Evolutionary conservation across 2,888 invertebrate species (phyloP).

Genomic region (Creontiades dilutus): DNA sequence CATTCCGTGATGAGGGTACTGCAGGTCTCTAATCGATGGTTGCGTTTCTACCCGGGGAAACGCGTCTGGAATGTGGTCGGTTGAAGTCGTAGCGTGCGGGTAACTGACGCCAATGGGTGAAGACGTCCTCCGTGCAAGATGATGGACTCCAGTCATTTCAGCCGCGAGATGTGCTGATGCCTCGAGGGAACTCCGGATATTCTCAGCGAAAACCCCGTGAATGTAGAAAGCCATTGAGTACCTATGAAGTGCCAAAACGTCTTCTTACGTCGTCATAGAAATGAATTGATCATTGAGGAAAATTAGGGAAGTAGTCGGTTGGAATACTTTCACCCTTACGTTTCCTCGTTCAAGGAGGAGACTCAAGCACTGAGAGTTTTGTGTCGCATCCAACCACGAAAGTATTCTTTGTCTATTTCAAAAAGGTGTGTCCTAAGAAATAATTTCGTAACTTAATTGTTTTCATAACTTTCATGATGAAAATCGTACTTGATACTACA

Average conservation of each 20-base stretch:
- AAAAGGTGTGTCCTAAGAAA: too few relatives aligned
- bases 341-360: too few relatives aligned
- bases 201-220: neutral
- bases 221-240: neutral
- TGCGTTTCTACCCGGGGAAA: neutral
- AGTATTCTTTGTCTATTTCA: too few relatives aligned
- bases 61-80: neutral
- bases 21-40: neutral
- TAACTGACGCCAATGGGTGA: neutral
- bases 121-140: neutral
- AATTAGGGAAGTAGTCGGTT: neutral
- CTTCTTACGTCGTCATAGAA: slow-evolving; percentile 6
- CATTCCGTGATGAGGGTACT: slow-evolving; percentile 18
- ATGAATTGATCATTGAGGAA: neutral
- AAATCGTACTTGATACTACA: too few relatives aligned
- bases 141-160: slow-evolving; percentile 4
- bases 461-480: too few relatives aligned
- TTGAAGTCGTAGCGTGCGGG: neutral
- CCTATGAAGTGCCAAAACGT: neutral
- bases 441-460: too few relatives aligned
- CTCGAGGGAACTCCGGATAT: neutral
- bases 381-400: too few relatives aligned
- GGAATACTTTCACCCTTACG: too few relatives aligned
- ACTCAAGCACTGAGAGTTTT: too few relatives aligned
- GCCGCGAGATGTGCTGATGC: neutral